Base-by-base conservation (phyloP, 2,888 invertebrate species). In the Meteorus cinctellus region DNA sequence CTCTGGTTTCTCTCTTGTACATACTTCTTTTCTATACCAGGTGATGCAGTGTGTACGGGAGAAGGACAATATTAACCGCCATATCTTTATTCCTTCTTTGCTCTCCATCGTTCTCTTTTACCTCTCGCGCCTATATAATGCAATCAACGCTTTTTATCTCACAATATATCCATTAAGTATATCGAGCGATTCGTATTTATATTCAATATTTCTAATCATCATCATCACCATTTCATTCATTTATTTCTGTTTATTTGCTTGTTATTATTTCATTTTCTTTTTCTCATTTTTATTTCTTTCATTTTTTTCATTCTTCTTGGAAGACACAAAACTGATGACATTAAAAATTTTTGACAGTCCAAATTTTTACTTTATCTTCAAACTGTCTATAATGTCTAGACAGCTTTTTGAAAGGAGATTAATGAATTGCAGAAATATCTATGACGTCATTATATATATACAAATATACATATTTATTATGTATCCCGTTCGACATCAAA, bases 31-130 rank as follows among this genome's bases (percentile, higher is more conserved):
- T 71, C 41, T 70, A 59, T 71, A 55, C 71, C 75, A 41, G 67
- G 59, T 67, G 67, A 60, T 62, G 51, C 51, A 60, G 31, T 60
- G 60, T 67, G 24, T 55, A 55, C n/a, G 55, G 19, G 55, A 55
- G 68, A 72, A 72, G 72, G 72, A 65, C 72, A 72, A 67, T 71
- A 63, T 72, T 71, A 68, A 74, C 68, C 74, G 70, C 60, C 70
- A 69, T 48, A 51, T 36, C 41, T 60, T 74, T 81, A 82, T 83
- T 82, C 78, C 81, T 83, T 80, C 79, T 78, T 78, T 79, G 80
- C 78, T 72, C 65, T 31, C 51, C 71, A 24, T 59, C 70, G 10
- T 55, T 48, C 34, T 45, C n/a, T 59, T 76, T 71, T 65, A 14
- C 60, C 59, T 80, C 77, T 81, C 80, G 81, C 55, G 55, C 55